Base-by-base conservation (phyloP, 92 coral and sea anemone genomes). In the Metridium senile region DNA sequence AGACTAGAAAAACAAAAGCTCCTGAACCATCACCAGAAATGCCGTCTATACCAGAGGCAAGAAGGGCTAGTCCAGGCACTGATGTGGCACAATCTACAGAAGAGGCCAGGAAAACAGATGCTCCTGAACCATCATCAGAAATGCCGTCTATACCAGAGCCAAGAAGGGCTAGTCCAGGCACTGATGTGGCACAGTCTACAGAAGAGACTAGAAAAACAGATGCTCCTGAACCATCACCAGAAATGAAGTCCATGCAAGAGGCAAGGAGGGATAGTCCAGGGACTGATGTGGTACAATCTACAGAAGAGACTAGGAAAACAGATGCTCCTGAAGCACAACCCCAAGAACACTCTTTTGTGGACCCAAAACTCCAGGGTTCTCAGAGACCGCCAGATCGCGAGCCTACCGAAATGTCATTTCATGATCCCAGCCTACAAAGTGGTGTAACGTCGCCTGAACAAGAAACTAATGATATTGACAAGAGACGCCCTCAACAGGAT, bases 401-500 rank as follows among this genome's bases (percentile, higher is more conserved):
- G 1, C 33, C 56, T 1, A 53, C 1, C 9, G 34, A 70, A 47
- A 7, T 26, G 3, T 33, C 47, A 13, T 26, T 59, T 26, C 32
- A 59, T 18, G 30, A 26, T 59, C 66, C 29, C 3, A 22, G 22
- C 3, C 66, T 6, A 59, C 66, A 68, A 45, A 45, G 54, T 22
- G 69, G 66, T 33, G 68, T 26, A 16, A 45, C 62, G n/a, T 70
- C 62, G 28, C 22, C 26, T 16, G 27, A 30, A 9, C 56, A 25
- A 49, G 74, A 46, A 77, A 49, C 21, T 23, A 65, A 26, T 67
- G 74, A 9, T 39, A 13, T 11, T 62, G 74, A 59, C 29, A 68
- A 58, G 58, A 27, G 68, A 70, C 77, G 46, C 32, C 61, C 57
- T 56, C 65, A 39, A 31, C 80, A 58, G 39, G 76, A 56, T 27